These are phyloP conservation scores for Brachynemurus nebulosus DNA, from an alignment of 2,888 invertebrate species.

Conservation along the genomic window DNA sequence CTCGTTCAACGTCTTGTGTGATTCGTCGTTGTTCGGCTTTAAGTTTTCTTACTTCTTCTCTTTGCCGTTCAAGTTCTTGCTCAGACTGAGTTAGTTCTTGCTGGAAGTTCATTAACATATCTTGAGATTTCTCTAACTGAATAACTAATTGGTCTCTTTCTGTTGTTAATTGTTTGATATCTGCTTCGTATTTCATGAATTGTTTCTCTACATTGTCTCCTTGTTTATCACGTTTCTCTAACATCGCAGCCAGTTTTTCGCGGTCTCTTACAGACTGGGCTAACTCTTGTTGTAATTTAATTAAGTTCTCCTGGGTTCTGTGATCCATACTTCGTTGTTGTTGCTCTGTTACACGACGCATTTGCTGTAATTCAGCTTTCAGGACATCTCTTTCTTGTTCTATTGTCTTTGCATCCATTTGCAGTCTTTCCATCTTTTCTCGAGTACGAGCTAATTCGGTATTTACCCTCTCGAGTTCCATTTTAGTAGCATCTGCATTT, in stretches of 20 bases:
- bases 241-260: slow-evolving; percentile 61
- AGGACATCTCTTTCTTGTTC: slow-evolving; percentile 63
- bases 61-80: slow-evolving; percentile 64
- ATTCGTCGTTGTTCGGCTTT: slow-evolving; percentile 57
- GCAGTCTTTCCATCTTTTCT: slow-evolving; percentile 62
- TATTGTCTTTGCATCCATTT: slow-evolving; percentile 50
- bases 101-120: slow-evolving; percentile 87
- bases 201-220: slow-evolving; percentile 74
- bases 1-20: slow-evolving; percentile 54
- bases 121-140: slow-evolving; percentile 84
- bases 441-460: slow-evolving; percentile 69
- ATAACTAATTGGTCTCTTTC: slow-evolving; percentile 79
- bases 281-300: slow-evolving; percentile 58
- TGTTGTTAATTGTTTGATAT: slow-evolving; percentile 70
- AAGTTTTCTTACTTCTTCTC: slow-evolving; percentile 61
- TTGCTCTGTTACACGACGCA: slow-evolving; percentile 43
- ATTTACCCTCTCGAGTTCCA: slow-evolving; percentile 74
- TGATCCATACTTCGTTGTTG: slow-evolving; percentile 51
- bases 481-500: slow-evolving; percentile 65
- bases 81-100: slow-evolving; percentile 76
- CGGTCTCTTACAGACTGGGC: slow-evolving; percentile 56
- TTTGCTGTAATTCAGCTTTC: slow-evolving; percentile 52
- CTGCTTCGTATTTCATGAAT: slow-evolving; percentile 69
- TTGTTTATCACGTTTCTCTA: slow-evolving; percentile 66
- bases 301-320: slow-evolving; percentile 55